Conservation (phyloP, 2,888 invertebrate genomes). For the Amblyteles armatorius region DNA sequence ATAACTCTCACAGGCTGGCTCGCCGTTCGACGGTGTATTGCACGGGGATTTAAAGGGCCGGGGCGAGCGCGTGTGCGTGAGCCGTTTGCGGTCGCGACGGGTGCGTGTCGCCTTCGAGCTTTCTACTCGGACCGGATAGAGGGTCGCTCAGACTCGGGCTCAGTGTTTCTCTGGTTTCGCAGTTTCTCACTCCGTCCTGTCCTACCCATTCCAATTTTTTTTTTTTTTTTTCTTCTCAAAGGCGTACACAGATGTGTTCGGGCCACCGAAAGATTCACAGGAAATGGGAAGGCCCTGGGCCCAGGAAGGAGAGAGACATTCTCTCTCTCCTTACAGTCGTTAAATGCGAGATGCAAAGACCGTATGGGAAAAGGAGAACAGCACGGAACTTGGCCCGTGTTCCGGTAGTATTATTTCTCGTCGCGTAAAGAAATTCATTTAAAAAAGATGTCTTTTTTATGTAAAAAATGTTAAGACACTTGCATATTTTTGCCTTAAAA, state of each 20-base stretch:
- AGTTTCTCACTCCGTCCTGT: constrained; percentile 15
- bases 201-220: neutral
- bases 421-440: too few species aligned
- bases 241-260: constrained; percentile 1
- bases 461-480: too few species aligned
- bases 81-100: constrained; percentile 44
- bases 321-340: constrained; percentile 43
- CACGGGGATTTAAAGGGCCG: constrained; percentile 57
- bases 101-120: constrained; percentile 56
- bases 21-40: constrained; percentile 12
- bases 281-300: constrained; percentile 70
- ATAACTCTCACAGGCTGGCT: neutral
- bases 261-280: constrained; percentile 65
- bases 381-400: neutral
- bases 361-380: constrained; percentile 4
- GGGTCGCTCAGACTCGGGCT: constrained; percentile 59
- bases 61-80: constrained; percentile 6
- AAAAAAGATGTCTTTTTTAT: too few species aligned
- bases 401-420: constrained; percentile 3
- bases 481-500: too few species aligned
- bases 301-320: constrained; percentile 48
- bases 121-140: constrained; percentile 69
- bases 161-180: constrained; percentile 28
- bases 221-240: neutral
- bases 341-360: constrained; percentile 47